These are phyloP conservation scores for Tetragonula carbonaria DNA, from an alignment of 2,888 invertebrate genomes.

Conservation along the genomic window DNA sequence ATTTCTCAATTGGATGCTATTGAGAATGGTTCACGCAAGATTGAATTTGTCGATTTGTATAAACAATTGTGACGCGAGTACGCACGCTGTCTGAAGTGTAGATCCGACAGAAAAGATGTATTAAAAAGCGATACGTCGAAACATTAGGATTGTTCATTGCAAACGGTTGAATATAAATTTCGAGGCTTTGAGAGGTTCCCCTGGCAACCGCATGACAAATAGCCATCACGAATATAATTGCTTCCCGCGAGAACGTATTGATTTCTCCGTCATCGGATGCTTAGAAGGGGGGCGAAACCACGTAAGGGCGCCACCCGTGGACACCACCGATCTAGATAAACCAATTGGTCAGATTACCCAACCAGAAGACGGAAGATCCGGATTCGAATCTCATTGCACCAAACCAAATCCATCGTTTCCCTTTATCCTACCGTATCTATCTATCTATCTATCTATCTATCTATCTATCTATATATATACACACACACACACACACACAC, in stretches of 20 bases:
- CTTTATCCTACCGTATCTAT: no score
- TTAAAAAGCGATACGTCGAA: neutral
- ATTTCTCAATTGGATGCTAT: no score
- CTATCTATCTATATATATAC: neutral
- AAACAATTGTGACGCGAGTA: no score
- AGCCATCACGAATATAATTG: neutral
- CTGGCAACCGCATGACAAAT: neutral
- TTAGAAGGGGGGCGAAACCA: conserved; percentile 11
- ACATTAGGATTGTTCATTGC: neutral
- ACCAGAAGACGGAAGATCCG: conserved; percentile 24
- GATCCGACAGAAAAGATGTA: neutral
- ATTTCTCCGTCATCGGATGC: conserved; percentile 1
- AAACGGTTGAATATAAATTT: neutral
- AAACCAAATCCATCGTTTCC: neutral
- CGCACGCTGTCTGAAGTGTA: no score
- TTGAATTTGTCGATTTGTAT: no score
- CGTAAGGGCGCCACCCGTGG: conserved; percentile 17
- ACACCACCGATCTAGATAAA: conserved; percentile 13
- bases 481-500: no score
- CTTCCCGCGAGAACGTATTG: conserved; percentile 10
- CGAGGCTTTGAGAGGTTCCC: neutral
- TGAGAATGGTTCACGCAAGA: no score
- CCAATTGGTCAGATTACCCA: conserved; percentile 24
- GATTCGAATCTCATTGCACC: neutral
- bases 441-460: neutral